A percentile compares a stretch with the other conserved stretches of the same genome.
Evolutionary conservation across 2,113 vertebrate species (phyloP).

Genomic region (Oreochromis spilurus): DNA sequence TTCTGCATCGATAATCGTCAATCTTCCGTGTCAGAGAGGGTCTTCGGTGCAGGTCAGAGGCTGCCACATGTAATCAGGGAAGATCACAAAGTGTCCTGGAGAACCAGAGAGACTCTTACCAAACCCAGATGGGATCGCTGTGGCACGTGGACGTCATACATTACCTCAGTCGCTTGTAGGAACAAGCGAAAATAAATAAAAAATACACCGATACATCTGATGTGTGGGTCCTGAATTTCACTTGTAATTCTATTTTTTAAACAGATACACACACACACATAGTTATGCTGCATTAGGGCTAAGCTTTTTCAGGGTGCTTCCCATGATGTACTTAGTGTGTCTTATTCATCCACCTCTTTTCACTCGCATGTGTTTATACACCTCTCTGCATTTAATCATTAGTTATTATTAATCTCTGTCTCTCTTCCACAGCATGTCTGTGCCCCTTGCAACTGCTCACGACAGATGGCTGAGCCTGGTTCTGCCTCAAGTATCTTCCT

Average conservation of each 20-base stretch:
- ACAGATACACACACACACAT: rapidly evolving
- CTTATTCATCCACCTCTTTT: no score
- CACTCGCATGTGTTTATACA: no score
- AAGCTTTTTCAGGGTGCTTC: no score
- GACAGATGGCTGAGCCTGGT: no score
- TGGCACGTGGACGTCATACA: constrained; percentile 48
- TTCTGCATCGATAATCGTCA: constrained; percentile 78
- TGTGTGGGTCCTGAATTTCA: neutral
- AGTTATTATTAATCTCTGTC: no score
- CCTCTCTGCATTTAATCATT: no score
- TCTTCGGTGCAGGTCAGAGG: constrained; percentile 65
- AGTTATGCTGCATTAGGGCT: no score
- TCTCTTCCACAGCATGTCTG: no score
- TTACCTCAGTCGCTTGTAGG: constrained; percentile 27
- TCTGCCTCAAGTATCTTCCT: no score
- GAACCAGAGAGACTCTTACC: constrained; percentile 54
- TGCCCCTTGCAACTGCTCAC: no score
- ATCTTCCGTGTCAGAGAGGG: constrained; percentile 70
- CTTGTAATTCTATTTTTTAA: neutral
- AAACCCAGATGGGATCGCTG: constrained; percentile 69
- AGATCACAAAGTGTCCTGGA: constrained; percentile 63
- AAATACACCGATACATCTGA: neutral
- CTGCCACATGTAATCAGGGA: constrained; percentile 75
- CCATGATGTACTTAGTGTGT: no score
- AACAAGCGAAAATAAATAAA: neutral